Evolutionary conservation across 2,797 vertebrate species (phyloP), one percentile per base, ranked within the genome.

Genomic region (Chromis chromis): DNA sequence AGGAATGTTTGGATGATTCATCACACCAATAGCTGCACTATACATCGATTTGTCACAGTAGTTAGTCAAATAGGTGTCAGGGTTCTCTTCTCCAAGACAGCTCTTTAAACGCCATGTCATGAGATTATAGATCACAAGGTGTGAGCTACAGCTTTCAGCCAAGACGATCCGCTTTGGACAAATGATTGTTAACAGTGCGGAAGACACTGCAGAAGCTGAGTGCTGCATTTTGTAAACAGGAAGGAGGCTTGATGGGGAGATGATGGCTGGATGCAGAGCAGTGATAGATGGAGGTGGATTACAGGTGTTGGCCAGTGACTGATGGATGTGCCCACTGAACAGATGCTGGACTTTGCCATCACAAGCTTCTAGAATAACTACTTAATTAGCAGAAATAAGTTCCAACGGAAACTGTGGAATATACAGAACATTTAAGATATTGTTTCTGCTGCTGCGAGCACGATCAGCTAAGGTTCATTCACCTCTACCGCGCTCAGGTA

Each of bases 251-350:
- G 69, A 77, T 63, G 28, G 61, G 70, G 62, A 60, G 74, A 74
- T 65, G 76, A 83, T 60, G 50, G 59, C 62, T 53, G 61, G 50
- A 79, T 65, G 54, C 63, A 57, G 74, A 58, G 50, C 4, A 6
- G 36, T 85, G 90, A 90, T 82, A 70, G 89, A 87, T 83, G 69
- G 70, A 65, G 81, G 49, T 46, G 78, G 86, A 83, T 86, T 76
- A 86, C 52, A 86, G 79, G 68, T 64, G 62, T 56, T 63, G 53
- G 59, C 54, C 22, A 7, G 73, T 74, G 76, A 89, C 77, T 61
- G 60, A 86, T 82, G 78, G 50, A 24, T 25, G 52, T 55, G 46
- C 39, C 53, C 54, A 57, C 55, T 21, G 61, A 79, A 40, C 56
- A 60, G 73, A 44, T 56, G 50, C 60, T 27, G 17, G 16, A 56